phyloP scores from a whole-genome alignment of 2,113 vertebrate species.

The Nyctereutes procyonoides region DNA sequence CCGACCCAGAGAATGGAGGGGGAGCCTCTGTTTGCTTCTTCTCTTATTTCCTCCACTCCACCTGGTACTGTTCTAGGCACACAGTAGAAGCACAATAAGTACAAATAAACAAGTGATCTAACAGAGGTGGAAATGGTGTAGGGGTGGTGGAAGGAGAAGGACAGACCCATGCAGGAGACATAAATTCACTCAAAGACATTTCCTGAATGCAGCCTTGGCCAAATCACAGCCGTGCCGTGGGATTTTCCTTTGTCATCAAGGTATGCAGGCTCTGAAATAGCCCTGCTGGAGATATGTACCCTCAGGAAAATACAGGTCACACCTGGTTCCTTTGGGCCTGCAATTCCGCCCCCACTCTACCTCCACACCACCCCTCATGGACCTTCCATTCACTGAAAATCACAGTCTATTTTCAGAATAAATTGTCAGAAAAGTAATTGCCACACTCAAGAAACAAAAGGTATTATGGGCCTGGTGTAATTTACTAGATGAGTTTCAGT shows the following conservation, averaged over 20 bases:
- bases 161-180: background rate
- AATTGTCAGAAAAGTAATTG: conserved; percentile 51
- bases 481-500: conserved; percentile 1
- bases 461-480: background rate
- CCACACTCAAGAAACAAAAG: background rate
- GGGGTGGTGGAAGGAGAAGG: background rate
- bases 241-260: background rate
- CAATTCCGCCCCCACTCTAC: background rate
- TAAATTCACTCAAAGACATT: background rate
- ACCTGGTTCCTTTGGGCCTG: background rate
- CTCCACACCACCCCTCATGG: background rate
- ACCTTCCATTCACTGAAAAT: background rate
- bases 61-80: background rate
- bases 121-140: accelerated
- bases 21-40: accelerated
- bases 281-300: background rate
- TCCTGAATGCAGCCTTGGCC: background rate
- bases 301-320: background rate
- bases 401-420: background rate
- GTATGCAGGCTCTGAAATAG: background rate
- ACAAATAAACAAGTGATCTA: background rate
- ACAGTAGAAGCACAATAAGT: background rate
- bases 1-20: background rate
- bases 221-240: background rate
- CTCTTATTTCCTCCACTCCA: background rate